A percentile compares a stretch with the other conserved stretches of the same genome.
Conservation (phyloP, 1,140 invertebrate genomes). For the Helicorthomorpha holstii region DNA sequence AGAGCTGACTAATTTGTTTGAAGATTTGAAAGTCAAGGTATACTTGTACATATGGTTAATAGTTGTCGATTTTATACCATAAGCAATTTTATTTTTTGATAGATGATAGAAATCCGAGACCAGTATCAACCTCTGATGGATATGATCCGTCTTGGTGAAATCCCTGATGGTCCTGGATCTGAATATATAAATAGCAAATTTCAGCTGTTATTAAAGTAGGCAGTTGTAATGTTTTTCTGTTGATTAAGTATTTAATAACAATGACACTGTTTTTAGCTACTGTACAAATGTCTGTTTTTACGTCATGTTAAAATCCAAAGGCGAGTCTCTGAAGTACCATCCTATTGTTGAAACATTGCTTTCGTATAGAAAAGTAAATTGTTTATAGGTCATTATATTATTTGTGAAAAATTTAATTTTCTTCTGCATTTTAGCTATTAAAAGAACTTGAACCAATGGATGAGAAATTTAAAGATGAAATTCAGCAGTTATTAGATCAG, state of each 20-base stretch:
- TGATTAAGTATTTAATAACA: not conserved
- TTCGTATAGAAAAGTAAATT: constrained; percentile 42
- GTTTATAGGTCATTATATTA: not conserved
- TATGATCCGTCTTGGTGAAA: not conserved
- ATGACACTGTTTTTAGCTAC: constrained; percentile 37
- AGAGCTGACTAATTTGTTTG: constrained; percentile 53
- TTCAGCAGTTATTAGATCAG: too few relatives aligned
- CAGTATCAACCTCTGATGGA: not conserved
- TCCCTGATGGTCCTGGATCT: not conserved
- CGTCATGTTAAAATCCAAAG: constrained; percentile 55
- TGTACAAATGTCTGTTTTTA: constrained; percentile 73
- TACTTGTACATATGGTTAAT: not conserved
- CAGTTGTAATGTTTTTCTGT: not conserved
- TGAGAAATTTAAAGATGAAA: constrained; percentile 40
- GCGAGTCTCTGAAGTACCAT: constrained; percentile 50
- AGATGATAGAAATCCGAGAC: not conserved
- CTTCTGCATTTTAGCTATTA: constrained; percentile 35
- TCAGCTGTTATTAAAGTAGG: not conserved
- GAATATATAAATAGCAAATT: not conserved
- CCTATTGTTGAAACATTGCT: constrained; percentile 66
- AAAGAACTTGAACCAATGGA: constrained; percentile 50
- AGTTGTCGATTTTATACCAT: not conserved
- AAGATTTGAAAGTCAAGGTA: constrained; percentile 53
- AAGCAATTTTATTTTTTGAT: not conserved
- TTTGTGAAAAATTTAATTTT: not conserved